Percentiles rank a stretch among this genome's conserved stretches.
These are phyloP conservation scores for Physocephala rufipes DNA, from an alignment of 2,888 invertebrate species.

Conservation along the genomic window DNA sequence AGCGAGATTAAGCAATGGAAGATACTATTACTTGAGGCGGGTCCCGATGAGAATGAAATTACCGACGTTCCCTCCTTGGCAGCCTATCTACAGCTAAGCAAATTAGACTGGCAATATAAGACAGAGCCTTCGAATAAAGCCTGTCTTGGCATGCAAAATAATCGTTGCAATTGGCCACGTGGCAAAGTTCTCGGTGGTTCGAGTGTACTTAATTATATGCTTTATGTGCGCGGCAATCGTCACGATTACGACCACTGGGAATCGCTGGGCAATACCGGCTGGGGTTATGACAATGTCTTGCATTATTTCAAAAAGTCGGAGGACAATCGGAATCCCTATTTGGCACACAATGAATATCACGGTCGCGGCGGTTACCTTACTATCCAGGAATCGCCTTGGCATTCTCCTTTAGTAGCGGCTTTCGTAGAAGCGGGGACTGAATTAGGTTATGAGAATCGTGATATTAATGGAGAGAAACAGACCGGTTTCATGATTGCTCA, in stretches of 20 bases:
- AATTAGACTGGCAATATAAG: slow-evolving; percentile 90
- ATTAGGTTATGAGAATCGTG: slow-evolving; percentile 83
- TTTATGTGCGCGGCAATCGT: slow-evolving; percentile 85
- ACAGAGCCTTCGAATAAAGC: slow-evolving; percentile 84
- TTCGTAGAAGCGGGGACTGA: slow-evolving; percentile 85
- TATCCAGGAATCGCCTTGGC: slow-evolving; percentile 86
- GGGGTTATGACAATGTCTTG: slow-evolving; percentile 85
- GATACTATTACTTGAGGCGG: slow-evolving; percentile 82
- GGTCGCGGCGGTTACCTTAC: slow-evolving; percentile 79
- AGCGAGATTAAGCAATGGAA: slow-evolving; percentile 82
- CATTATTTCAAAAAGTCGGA: slow-evolving; percentile 91
- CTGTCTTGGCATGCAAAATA: slow-evolving; percentile 83
- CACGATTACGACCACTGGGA: slow-evolving; percentile 93
- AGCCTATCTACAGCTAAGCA: slow-evolving; percentile 85
- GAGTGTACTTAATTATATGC: slow-evolving; percentile 88
- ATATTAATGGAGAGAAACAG: slow-evolving; percentile 82
- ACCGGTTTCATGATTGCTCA: slow-evolving; percentile 85
- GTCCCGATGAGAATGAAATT: slow-evolving; percentile 88
- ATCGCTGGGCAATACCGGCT: slow-evolving; percentile 83
- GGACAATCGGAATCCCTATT: slow-evolving; percentile 86
- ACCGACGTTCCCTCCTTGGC: slow-evolving; percentile 88
- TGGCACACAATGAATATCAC: slow-evolving; percentile 74
- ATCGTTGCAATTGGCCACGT: slow-evolving; percentile 87
- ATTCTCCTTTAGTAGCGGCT: slow-evolving; percentile 81
- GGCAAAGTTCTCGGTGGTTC: slow-evolving; percentile 91